Evolutionary conservation across 2,888 invertebrate genomes (phyloP), one percentile per base, ranked within the genome.

Genomic region (Pachymerium ferrugineum): DNA sequence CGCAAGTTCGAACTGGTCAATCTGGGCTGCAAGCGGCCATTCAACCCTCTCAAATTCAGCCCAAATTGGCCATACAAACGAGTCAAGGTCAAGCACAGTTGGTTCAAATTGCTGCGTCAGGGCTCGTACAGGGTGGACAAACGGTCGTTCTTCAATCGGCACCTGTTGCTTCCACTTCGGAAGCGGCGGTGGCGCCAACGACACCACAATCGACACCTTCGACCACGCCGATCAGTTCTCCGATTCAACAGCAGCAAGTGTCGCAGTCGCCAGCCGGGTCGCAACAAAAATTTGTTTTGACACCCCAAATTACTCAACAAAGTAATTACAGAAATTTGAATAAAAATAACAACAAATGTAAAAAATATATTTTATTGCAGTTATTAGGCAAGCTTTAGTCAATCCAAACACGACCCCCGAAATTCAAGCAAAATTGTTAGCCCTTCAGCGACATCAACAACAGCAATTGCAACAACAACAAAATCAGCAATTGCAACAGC

Each of bases 241-340:
- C 62, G 1, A 38, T 42, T 5, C 72, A 72, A 10, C 0, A 81
- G 81, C 22, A 81, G 81, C 54, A 81, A 82, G 8, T 82, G 82
- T 14, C 83, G 82, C 76, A 82, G 82, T 19, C 80, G 79, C 54
- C 79, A 80, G 67, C 77, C 78, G 73, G 47, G 22, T 72, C 75
- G 6, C 75, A 76, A 42, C 86, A 87, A 79, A 88, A 92, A 84
- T 94, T 94, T 84, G 90, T 93, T 78, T 87, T 95, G 76, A 94
- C 94, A 14, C 92, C 93, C 73, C 93, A 94, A 83, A 94, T 94
- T 81, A 93, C 95, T 78, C 94, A 94, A 82, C 94, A 95, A 87
- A 94, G 94, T 93, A 86, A 88, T 47, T 19, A 1, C 10, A 31
- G 5, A 67, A 28, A 67, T 6, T 67, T 67, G 3, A 6, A 3